A percentile compares a stretch with the other conserved stretches of the same genome.
These are phyloP conservation scores for Hanleya hanleyi DNA, from an alignment of 2,888 invertebrate genomes.

Conservation along the genomic window DNA sequence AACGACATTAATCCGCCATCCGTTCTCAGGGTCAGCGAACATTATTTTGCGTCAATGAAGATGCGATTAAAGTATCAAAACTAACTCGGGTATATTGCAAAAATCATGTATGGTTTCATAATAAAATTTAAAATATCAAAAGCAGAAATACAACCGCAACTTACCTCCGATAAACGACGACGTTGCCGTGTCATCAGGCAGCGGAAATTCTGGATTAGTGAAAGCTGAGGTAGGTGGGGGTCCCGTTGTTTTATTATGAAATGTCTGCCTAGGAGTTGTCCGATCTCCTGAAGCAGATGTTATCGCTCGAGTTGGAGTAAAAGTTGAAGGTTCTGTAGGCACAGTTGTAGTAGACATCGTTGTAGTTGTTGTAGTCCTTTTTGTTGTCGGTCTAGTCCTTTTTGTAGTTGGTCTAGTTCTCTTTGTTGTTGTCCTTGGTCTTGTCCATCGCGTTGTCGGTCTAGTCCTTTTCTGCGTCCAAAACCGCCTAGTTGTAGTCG, in stretches of 20 bases:
- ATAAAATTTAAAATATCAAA: no score
- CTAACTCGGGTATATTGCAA: no score
- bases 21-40: no score
- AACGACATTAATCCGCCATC: no score
- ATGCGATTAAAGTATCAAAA: no score
- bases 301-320: background rate
- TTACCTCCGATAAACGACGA: constrained; percentile 2
- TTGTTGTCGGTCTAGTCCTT: background rate
- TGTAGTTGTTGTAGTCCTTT: background rate
- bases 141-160: no score
- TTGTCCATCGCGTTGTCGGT: background rate
- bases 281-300: background rate
- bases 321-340: background rate
- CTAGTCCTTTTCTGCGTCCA: background rate
- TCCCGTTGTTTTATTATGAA: background rate
- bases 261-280: no score
- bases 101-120: no score
- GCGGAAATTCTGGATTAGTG: background rate
- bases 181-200: background rate
- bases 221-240: background rate
- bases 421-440: background rate
- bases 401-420: background rate
- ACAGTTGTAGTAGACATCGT: background rate
- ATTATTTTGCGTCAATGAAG: no score
- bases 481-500: background rate